Conservation (phyloP, 2,113 vertebrate genomes). For the Passerina amoena region DNA sequence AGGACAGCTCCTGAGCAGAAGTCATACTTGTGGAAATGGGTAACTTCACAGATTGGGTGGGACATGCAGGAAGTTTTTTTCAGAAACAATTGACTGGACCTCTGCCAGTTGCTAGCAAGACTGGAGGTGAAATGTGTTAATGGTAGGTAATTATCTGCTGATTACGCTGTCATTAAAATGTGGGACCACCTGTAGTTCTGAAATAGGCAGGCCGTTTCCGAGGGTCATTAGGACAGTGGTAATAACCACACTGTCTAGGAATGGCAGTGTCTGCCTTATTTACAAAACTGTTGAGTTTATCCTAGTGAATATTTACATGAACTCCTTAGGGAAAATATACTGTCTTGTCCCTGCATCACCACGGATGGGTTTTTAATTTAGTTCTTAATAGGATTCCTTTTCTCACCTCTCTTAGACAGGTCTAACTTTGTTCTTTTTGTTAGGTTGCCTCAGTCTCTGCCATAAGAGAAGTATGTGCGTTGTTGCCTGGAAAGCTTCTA, state of each 20-base stretch:
- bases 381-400: background rate
- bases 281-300: background rate
- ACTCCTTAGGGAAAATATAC: background rate
- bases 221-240: background rate
- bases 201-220: background rate
- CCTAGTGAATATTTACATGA: background rate
- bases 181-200: background rate
- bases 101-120: background rate
- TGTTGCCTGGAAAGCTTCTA: background rate
- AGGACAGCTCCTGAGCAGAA: background rate
- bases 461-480: background rate
- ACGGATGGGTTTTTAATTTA: background rate
- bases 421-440: background rate
- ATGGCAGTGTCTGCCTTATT: background rate
- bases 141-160: conserved; percentile 21
- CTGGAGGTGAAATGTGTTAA: conserved; percentile 7
- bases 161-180: conserved; percentile 22
- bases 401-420: background rate
- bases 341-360: background rate
- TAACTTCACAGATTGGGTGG: background rate
- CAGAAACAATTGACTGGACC: background rate
- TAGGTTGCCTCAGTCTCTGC: background rate
- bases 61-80: background rate
- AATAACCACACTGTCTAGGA: background rate
- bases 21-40: background rate